Base-by-base conservation (phyloP, 92 coral and sea anemone species). In the Zoanthus solanderi region DNA sequence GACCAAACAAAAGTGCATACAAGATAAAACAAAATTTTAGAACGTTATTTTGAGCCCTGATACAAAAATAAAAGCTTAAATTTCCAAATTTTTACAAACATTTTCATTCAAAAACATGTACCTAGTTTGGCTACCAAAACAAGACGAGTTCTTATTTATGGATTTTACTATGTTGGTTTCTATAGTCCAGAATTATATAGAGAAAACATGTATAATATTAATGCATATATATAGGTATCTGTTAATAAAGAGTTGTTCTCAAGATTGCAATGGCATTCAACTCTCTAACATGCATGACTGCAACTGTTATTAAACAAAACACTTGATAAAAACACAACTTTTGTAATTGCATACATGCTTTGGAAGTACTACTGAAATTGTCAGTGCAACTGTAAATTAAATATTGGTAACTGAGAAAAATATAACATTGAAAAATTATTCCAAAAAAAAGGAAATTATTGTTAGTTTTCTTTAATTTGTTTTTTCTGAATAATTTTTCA, bases 21-120 rank as follows among this genome's bases (percentile, higher is more conserved):
- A 37, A 37, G 42, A 37, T 37, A 37, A 37, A 37, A 37, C 42
- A 37, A 37, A 32, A 71, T 34, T 71, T 71, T 17, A 71, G 75
- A 71, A 71, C 75, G 75, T 71, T 71, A 71, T 71, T 71, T 71
- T 71, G 48, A 71, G 30, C 75, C 42, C 75, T 71, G 75, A 32
- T 71, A 54, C 60, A 54, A 37, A 37, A 37, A 37, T 54, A 54
- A 54, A 54, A 54, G 60, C 60, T 54, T 54, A 54, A 54, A 54
- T 54, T 54, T 54, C 11, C 60, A 54, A 54, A 54, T 54, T 54
- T 10, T 54, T 54, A 54, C 60, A 54, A 54, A 9, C 60, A 54
- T 54, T 54, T 54, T 54, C 60, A 54, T 54, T 54, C 60, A 54
- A 54, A 54, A 54, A 54, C 60, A 54, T 54, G 60, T 54, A 54